A percentile compares a stretch with the other conserved stretches of the same genome.
Conservation (phyloP, 2,113 vertebrate species). For the Bungarus multicinctus region DNA sequence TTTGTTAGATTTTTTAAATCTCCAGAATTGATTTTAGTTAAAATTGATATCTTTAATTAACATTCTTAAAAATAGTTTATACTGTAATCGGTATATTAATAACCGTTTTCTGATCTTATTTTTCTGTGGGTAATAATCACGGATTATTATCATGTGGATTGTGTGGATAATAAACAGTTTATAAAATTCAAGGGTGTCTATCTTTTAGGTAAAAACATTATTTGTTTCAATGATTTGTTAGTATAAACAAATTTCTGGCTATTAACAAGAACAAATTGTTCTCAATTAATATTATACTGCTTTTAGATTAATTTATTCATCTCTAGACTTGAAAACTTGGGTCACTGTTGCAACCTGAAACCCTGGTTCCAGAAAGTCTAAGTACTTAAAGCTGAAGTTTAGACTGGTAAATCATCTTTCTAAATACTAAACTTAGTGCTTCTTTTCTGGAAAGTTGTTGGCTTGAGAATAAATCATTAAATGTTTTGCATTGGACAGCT, state of each 20-base stretch:
- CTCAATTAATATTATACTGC: neutral
- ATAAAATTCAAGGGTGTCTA: neutral
- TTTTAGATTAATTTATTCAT: fast-evolving
- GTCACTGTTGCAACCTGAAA: neutral
- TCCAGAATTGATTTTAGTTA: neutral
- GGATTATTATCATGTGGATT: neutral
- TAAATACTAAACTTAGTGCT: slow-evolving; percentile 27
- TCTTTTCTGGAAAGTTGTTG: slow-evolving; percentile 33
- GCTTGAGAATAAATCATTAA: slow-evolving; percentile 44
- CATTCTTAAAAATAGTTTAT: no score
- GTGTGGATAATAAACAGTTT: neutral
- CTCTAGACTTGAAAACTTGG: neutral
- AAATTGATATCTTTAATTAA: neutral
- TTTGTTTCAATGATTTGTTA: slow-evolving; percentile 3
- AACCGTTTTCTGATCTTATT: neutral
- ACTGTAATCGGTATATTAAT: no score
- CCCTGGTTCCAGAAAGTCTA: slow-evolving; percentile 7
- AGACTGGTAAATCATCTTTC: slow-evolving; percentile 20
- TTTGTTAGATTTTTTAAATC: neutral
- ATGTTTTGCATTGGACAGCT: slow-evolving; percentile 54
- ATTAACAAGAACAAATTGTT: neutral
- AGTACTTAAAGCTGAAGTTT: neutral
- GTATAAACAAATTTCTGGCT: neutral
- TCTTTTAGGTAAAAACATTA: neutral
- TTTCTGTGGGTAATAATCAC: neutral